Evolutionary conservation across 2,797 vertebrate species (phyloP).

Genomic region (Sparus aurata): DNA sequence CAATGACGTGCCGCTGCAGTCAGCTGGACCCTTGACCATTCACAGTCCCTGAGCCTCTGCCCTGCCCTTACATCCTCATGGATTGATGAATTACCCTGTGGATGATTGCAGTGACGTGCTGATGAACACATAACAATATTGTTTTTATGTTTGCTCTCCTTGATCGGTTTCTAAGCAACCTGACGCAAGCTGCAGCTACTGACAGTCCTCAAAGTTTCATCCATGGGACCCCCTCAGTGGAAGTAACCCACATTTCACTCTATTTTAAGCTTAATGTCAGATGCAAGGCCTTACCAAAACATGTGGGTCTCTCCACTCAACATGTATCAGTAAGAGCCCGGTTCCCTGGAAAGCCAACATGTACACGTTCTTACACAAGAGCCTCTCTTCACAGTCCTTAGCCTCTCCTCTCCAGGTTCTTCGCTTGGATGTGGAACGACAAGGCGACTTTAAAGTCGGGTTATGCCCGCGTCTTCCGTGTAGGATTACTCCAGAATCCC

Average conservation of each 20-base stretch:
- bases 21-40: constrained; percentile 15
- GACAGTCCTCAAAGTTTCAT: constrained; percentile 77
- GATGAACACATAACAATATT: constrained; percentile 13
- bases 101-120: constrained; percentile 2
- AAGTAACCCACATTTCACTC: constrained; percentile 85
- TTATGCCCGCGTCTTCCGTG: constrained; percentile 69
- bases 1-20: constrained; percentile 30
- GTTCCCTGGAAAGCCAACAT: constrained; percentile 70
- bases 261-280: constrained; percentile 81
- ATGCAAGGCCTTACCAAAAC: constrained; percentile 67
- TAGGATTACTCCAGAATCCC: constrained; percentile 83
- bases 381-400: constrained; percentile 63
- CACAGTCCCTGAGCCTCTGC: constrained; percentile 6
- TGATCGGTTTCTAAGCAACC: constrained; percentile 60
- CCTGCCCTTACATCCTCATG: not conserved
- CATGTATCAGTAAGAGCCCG: constrained; percentile 58
- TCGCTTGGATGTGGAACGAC: constrained; percentile 64
- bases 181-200: constrained; percentile 42
- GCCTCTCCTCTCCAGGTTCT: constrained; percentile 69
- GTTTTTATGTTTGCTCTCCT: constrained; percentile 1
- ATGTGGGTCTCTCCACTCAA: constrained; percentile 62
- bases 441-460: constrained; percentile 76
- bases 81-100: not conserved
- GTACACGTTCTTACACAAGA: constrained; percentile 50
- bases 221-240: constrained; percentile 78